These are phyloP conservation scores for Delphinus delphis DNA, from an alignment of 2,113 vertebrate species.

Conservation along the genomic window DNA sequence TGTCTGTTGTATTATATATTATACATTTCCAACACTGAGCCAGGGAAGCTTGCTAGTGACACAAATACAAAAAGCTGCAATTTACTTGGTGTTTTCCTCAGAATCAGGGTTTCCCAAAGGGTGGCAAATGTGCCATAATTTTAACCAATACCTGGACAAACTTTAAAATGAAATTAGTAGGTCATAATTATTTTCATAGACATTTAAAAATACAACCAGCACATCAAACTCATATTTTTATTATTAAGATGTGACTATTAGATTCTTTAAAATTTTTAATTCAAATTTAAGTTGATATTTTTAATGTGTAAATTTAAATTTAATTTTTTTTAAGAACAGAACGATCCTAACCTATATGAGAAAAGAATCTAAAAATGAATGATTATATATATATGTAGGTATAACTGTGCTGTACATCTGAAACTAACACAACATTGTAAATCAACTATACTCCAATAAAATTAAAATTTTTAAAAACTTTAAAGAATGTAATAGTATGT, in stretches of 20 bases:
- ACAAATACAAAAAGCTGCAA: not conserved
- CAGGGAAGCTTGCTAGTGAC: not conserved
- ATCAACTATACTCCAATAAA: not conserved
- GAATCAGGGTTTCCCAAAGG: not conserved
- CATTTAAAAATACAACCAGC: not conserved
- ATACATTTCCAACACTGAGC: not conserved
- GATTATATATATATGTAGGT: not conserved
- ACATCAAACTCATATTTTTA: not conserved
- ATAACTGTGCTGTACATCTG: not conserved
- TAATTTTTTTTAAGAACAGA: not conserved
- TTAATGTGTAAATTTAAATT: not conserved
- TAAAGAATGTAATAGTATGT: not conserved
- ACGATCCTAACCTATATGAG: not conserved
- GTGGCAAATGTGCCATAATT: not conserved
- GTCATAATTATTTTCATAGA: not conserved
- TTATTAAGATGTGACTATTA: not conserved
- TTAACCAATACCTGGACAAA: not conserved
- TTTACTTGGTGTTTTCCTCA: not conserved
- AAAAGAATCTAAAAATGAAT: not conserved
- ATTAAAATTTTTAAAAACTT: not conserved
- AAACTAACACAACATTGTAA: not conserved
- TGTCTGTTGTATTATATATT: not conserved
- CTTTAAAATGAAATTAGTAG: not conserved
- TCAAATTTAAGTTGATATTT: slow-evolving; percentile 7
- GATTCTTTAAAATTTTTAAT: not conserved